A percentile compares a stretch with the other conserved stretches of the same genome.
These are phyloP conservation scores for Lagocephalus sceleratus DNA, from an alignment of 2,797 vertebrate species.

Conservation along the genomic window DNA sequence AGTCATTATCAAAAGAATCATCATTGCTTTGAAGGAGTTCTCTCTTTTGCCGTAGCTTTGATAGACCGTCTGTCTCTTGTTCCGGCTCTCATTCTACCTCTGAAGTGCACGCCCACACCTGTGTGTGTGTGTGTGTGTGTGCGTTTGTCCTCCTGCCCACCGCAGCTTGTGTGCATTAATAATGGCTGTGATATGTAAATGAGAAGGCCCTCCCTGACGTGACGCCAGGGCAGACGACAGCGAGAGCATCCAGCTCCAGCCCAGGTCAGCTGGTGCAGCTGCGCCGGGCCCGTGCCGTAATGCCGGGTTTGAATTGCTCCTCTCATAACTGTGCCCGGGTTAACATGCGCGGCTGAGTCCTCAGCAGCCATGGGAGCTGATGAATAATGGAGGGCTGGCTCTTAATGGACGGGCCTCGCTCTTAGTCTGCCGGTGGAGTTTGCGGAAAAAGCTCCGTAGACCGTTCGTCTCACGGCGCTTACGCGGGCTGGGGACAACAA, in stretches of 20 bases:
- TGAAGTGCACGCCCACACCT: constrained; percentile 56
- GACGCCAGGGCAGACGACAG: not conserved
- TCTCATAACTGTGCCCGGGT: constrained; percentile 1
- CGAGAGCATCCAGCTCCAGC: not conserved
- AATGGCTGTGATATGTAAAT: too few species aligned
- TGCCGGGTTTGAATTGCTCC: not conserved
- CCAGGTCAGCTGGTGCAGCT: too few species aligned
- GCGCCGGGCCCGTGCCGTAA: not conserved
- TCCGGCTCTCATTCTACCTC: constrained; percentile 18
- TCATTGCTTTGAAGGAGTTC: constrained; percentile 43
- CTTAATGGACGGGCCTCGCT: constrained; percentile 43
- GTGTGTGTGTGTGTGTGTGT: constrained; percentile 59
- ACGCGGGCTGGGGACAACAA: constrained; percentile 27
- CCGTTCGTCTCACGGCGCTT: constrained; percentile 49
- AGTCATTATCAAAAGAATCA: constrained; percentile 55
- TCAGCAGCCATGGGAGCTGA: constrained; percentile 23
- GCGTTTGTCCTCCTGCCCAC: constrained; percentile 44
- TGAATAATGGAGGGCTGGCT: constrained; percentile 41
- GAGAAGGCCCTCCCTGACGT: too few species aligned
- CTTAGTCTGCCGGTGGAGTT: constrained; percentile 26
- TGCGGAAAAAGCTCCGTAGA: constrained; percentile 58
- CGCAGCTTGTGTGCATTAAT: not conserved
- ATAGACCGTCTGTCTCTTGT: constrained; percentile 27
- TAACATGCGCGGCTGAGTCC: too few species aligned
- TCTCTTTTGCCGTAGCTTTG: constrained; percentile 41